These are phyloP conservation scores for Epizoanthus rinbou DNA, from an alignment of 92 coral and sea anemone genomes.

Conservation along the genomic window DNA sequence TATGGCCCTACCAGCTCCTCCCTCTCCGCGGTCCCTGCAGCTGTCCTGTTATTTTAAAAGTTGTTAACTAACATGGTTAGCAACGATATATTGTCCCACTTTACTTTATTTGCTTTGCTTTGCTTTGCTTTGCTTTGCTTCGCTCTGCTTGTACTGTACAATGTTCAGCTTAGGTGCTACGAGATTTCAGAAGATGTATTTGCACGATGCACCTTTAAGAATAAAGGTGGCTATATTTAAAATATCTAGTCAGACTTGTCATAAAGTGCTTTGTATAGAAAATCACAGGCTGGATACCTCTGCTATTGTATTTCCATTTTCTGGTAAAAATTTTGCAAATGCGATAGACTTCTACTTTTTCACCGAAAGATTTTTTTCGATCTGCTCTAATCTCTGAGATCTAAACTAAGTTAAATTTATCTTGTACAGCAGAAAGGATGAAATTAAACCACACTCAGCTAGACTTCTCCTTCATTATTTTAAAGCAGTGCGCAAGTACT, in stretches of 20 bases:
- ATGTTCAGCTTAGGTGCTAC: conserved; percentile 32
- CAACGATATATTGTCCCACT: conserved; percentile 24
- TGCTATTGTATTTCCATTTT: conserved; percentile 43
- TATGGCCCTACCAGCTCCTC: too few species aligned
- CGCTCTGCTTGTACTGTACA: background rate
- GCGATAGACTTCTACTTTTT: conserved; percentile 22
- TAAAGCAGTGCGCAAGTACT: conserved; percentile 44
- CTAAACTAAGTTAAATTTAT: conserved; percentile 19
- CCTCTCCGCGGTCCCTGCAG: too few species aligned
- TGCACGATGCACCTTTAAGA: conserved; percentile 8
- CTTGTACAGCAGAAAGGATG: conserved; percentile 22
- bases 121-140: too few species aligned
- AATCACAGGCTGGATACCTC: conserved; percentile 41
- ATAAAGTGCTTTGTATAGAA: conserved; percentile 38
- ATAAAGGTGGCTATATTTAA: too few species aligned
- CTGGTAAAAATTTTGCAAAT: conserved; percentile 43
- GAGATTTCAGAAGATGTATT: conserved; percentile 10
- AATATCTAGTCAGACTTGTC: conserved; percentile 42
- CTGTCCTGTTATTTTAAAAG: conserved; percentile 21
- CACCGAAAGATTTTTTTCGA: conserved; percentile 21
- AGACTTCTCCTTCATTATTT: conserved; percentile 25
- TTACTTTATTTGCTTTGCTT: too few species aligned
- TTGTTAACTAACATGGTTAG: conserved; percentile 16
- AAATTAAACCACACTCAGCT: conserved; percentile 8
- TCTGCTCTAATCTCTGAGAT: conserved; percentile 32